phyloP scores from a whole-genome alignment of 1,140 invertebrate genomes.

The Drosophila yakuba region DNA sequence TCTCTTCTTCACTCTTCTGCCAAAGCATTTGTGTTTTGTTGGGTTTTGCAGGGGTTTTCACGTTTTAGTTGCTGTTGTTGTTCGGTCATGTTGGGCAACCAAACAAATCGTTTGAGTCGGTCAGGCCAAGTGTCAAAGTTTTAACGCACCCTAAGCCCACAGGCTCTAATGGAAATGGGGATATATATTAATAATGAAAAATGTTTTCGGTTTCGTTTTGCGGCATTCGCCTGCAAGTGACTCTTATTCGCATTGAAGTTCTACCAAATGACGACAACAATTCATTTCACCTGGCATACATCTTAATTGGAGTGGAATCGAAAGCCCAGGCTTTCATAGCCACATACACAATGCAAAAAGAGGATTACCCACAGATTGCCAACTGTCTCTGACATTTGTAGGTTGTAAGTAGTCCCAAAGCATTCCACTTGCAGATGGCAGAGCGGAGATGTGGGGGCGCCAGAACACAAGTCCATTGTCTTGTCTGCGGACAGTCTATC shows the following conservation, averaged over 20 bases:
- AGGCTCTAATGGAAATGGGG: conserved; percentile 5
- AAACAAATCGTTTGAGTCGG: conserved; percentile 75
- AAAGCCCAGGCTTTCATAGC: conserved; percentile 32
- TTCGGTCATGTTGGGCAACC: conserved; percentile 63
- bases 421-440: conserved; percentile 1
- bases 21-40: conserved; percentile 65
- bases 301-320: conserved; percentile 66
- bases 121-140: conserved; percentile 77
- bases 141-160: conserved; percentile 48
- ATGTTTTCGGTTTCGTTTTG: conserved; percentile 24
- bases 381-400: conserved; percentile 43
- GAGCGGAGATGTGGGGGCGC: conserved; percentile 4
- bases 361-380: conserved; percentile 50
- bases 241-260: conserved; percentile 44
- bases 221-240: conserved; percentile 14
- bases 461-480: conserved; percentile 50
- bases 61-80: conserved; percentile 34
- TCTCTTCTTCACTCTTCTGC: not conserved
- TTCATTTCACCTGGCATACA: conserved; percentile 45
- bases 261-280: conserved; percentile 33
- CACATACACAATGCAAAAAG: conserved; percentile 33
- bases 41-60: conserved; percentile 42
- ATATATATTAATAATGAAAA: conserved; percentile 51
- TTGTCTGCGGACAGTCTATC: conserved; percentile 39
- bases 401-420: conserved; percentile 39